Evolutionary conservation across 2,797 vertebrate genomes (phyloP), one percentile per base, ranked within the genome.

Genomic region (Acropternis orthonyx): DNA sequence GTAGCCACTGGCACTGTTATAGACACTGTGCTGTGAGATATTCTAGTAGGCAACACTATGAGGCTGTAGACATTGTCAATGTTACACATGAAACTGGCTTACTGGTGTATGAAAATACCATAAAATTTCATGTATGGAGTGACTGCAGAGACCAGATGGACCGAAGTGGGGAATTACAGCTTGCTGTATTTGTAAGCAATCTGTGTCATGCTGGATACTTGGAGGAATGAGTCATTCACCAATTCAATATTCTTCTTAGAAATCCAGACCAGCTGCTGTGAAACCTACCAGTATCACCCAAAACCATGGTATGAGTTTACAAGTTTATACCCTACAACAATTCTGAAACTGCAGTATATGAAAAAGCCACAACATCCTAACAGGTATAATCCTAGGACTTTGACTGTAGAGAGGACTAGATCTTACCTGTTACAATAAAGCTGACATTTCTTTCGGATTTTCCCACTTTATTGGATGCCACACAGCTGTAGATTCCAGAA

Each of bases 371-470:
- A 71, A 61, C 15, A 52, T 30, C 30, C 32, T 54, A 51, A 63
- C 9, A 54, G n/a, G 34, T 87, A 26, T 4, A 79, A 82, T 8
- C 23, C 12, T 19, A 41, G 36, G 30, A 93, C 0, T 58, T 86
- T 58, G 9, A 34, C 37, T 54, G 12, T 6, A 46, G 5, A 26
- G 11, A 14, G 55, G 26, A 85, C 2, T 49, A n/a, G 61, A 30
- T 84, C 96, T 98, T 98, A 99, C 99, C 99, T 99, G 99, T 99
- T 94, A 99, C 95, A 91, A 99, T 99, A 98, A 99, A 99, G 91
- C 96, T 98, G 94, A 99, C 89, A 55, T 98, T 98, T 89, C 99
- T 98, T 96, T 98, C 97, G 46, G 98, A 98, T 39, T 93, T 96
- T 87, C 99, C 99, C 66, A 98, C 97, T 97, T 98, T 98, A 97